A percentile compares a stretch with the other conserved stretches of the same genome.
Evolutionary conservation across 92 coral and sea anemone species (phyloP).

Genomic region (Paragorgia papillata): DNA sequence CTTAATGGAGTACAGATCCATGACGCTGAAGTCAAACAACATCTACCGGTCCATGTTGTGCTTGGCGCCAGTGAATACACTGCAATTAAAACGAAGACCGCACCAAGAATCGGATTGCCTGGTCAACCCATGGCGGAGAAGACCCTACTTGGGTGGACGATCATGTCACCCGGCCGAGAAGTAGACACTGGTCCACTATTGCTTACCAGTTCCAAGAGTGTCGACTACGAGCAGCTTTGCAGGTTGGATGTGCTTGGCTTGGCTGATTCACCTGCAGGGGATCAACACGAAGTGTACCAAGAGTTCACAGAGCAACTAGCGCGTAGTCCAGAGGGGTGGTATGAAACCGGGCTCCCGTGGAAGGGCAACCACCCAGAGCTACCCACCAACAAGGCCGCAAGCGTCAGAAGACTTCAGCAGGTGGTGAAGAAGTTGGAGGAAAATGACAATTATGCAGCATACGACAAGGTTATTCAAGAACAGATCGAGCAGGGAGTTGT

Average conservation of each 20-base stretch:
- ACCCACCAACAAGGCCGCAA: neutral
- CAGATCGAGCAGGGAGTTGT: neutral
- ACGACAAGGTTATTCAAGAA: neutral
- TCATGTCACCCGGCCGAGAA: constrained; percentile 23
- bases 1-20: constrained; percentile 2
- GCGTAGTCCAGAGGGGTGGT: constrained; percentile 9
- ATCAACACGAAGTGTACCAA: constrained; percentile 3
- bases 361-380: constrained; percentile 18
- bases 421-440: neutral
- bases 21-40: constrained; percentile 4
- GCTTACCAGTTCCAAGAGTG: neutral
- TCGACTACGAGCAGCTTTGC: constrained; percentile 19
- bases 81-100: neutral
- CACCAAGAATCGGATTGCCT: neutral
- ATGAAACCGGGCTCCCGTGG: constrained; percentile 25
- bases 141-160: constrained; percentile 14
- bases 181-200: neutral
- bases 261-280: neutral
- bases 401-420: neutral
- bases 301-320: constrained; percentile 27
- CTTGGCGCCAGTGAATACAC: constrained; percentile 17
- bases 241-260: constrained; percentile 14
- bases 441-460: neutral
- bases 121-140: constrained; percentile 29
- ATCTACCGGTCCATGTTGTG: constrained; percentile 14